These are phyloP conservation scores for Barnardius zonarius DNA, from an alignment of 2,113 vertebrate species.

Conservation along the genomic window DNA sequence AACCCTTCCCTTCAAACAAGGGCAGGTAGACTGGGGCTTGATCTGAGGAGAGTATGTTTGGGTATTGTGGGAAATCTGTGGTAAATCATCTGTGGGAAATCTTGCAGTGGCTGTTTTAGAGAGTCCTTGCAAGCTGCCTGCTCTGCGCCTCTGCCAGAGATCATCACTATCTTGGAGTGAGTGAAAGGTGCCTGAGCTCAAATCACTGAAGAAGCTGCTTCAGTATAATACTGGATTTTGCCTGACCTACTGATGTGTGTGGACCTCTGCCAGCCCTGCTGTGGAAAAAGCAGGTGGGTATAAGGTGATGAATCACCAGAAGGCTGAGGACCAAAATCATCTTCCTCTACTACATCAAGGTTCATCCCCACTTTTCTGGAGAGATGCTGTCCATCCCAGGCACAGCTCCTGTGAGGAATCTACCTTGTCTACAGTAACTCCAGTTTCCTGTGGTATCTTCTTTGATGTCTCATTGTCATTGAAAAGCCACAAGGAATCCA, in stretches of 20 bases:
- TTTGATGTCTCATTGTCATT: not conserved
- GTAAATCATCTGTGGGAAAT: not conserved
- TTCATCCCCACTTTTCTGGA: not conserved
- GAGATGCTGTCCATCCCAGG: not conserved
- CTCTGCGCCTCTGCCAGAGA: not conserved
- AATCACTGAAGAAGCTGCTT: not conserved
- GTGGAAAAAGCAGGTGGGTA: rapidly evolving
- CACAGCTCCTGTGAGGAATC: rapidly evolving
- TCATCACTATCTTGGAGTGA: not conserved
- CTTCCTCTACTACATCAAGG: not conserved
- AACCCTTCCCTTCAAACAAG: not conserved
- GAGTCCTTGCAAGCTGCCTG: not conserved
- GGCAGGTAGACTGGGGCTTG: not conserved
- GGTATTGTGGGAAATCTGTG: not conserved
- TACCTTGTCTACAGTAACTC: not conserved
- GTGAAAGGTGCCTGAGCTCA: not conserved
- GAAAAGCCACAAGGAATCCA: not conserved
- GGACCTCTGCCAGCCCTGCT: not conserved
- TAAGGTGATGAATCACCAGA: not conserved
- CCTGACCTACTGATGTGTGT: no score
- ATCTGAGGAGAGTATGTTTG: not conserved
- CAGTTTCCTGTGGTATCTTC: not conserved
- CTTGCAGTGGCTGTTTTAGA: not conserved
- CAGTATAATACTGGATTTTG: not conserved
- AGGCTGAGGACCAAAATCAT: not conserved